Conservation (phyloP, 2,113 vertebrate genomes). For the Steatornis caripensis region DNA sequence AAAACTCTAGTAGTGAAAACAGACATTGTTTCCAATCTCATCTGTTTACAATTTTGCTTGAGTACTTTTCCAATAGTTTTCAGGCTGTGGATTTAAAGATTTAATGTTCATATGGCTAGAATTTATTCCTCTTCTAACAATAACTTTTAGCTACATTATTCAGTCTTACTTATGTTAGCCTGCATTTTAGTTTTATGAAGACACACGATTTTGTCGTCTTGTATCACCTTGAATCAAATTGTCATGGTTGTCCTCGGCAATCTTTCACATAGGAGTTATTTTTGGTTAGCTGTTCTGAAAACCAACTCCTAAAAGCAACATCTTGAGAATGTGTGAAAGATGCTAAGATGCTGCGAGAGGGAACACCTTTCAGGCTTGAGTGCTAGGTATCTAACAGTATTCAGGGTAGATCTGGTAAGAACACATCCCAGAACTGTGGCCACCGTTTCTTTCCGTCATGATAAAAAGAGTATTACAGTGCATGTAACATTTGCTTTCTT, state of each 20-base stretch:
- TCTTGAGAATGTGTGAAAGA: neutral
- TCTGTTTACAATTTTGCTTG: slow-evolving; percentile 15
- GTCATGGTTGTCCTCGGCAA: neutral
- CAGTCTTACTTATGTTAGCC: neutral
- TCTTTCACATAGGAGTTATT: neutral
- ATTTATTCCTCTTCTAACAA: neutral
- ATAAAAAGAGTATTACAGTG: neutral
- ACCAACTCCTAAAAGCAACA: neutral
- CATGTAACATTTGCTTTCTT: neutral
- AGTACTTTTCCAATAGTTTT: slow-evolving; percentile 1
- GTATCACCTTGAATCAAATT: neutral
- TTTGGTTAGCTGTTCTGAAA: neutral
- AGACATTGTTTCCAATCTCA: neutral
- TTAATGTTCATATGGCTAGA: neutral
- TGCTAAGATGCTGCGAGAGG: neutral
- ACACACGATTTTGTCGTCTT: neutral
- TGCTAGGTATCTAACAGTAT: neutral
- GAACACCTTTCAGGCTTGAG: neutral
- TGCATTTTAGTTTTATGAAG: neutral
- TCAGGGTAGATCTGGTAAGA: neutral
- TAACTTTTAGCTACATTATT: neutral
- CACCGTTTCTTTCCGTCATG: neutral
- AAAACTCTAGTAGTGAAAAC: slow-evolving; percentile 17
- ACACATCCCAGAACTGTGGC: neutral
- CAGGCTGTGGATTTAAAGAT: neutral